Conservation (phyloP, 2,113 vertebrate species). For the Callipepla squamata region DNA sequence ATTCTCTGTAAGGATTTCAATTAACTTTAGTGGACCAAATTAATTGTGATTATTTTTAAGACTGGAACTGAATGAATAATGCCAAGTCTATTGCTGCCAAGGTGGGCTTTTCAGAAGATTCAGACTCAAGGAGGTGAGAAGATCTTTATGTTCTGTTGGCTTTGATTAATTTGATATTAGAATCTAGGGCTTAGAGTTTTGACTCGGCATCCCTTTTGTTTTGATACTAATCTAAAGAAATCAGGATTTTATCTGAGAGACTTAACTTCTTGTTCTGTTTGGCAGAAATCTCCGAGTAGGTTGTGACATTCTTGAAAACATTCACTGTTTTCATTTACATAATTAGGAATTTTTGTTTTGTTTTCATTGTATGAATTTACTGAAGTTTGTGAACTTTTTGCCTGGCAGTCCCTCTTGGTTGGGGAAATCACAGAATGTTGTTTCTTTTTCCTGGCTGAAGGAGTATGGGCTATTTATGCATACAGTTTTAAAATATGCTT, state of each 20-base stretch:
- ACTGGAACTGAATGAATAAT: slow-evolving; percentile 40
- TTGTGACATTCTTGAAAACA: slow-evolving; percentile 45
- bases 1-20: slow-evolving; percentile 31
- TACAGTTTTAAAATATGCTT: slow-evolving; percentile 36
- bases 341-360: slow-evolving; percentile 43
- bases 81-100: slow-evolving; percentile 26
- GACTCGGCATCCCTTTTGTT: not conserved
- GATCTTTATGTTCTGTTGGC: slow-evolving; percentile 31
- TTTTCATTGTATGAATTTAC: slow-evolving; percentile 56
- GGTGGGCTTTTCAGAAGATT: slow-evolving; percentile 48
- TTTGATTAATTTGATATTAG: not conserved
- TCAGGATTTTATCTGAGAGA: not conserved
- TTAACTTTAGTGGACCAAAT: slow-evolving; percentile 40
- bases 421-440: slow-evolving; percentile 43
- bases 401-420: not conserved
- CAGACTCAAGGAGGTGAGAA: slow-evolving; percentile 57
- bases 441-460: slow-evolving; percentile 43
- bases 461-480: slow-evolving; percentile 23
- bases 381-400: slow-evolving; percentile 51
- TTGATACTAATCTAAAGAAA: not conserved
- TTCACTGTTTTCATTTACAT: slow-evolving; percentile 50
- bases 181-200: not conserved
- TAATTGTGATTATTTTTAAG: not conserved
- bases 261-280: slow-evolving; percentile 21
- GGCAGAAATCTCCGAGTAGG: slow-evolving; percentile 24